These are phyloP conservation scores for Gastracanthus pulcherrimus DNA, from an alignment of 2,888 invertebrate genomes.

Conservation along the genomic window DNA sequence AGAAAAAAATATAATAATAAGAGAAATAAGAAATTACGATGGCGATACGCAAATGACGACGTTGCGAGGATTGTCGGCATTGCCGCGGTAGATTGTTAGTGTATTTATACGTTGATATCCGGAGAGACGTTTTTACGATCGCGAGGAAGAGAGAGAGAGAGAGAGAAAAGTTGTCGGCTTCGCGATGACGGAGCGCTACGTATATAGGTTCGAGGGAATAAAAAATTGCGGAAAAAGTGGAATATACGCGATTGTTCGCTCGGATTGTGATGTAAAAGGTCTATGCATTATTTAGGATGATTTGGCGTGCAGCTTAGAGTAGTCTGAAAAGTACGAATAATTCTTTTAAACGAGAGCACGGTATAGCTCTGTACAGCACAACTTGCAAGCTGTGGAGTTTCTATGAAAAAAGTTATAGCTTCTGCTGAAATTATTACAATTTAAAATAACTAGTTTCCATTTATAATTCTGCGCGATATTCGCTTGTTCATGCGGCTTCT, in stretches of 20 bases:
- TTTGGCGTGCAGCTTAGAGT: not conserved
- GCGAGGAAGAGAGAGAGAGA: not conserved
- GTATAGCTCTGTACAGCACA: too few species aligned
- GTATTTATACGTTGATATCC: not conserved
- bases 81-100: not conserved
- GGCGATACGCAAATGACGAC: not conserved
- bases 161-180: too few species aligned
- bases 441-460: not conserved
- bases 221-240: too few species aligned
- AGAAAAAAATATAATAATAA: not conserved
- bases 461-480: not conserved
- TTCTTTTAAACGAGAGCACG: not conserved
- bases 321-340: not conserved
- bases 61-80: not conserved
- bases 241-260: not conserved
- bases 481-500: not conserved
- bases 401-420: not conserved
- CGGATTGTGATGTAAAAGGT: not conserved
- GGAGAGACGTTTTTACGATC: not conserved
- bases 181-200: too few species aligned
- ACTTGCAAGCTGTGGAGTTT: too few species aligned
- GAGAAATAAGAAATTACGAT: too few species aligned
- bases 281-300: not conserved
- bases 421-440: not conserved
- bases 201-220: too few species aligned